Base-by-base conservation (phyloP, 2,113 vertebrate genomes). In the Speoplatyrhinus poulsoni region DNA sequence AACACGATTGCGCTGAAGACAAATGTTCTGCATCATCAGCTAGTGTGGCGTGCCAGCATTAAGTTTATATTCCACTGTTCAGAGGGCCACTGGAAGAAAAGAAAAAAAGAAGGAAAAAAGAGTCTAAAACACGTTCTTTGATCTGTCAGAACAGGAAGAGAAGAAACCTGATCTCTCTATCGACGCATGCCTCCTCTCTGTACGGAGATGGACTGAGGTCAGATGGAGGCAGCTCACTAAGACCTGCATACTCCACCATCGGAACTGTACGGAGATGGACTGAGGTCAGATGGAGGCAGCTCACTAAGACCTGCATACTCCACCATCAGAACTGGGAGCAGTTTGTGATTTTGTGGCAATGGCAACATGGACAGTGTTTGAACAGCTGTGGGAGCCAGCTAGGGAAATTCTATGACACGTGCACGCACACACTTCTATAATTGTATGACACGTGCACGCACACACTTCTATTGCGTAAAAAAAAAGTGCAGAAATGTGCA, bases 81-180 rank as follows among this genome's bases (percentile, higher is more conserved):
- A 63, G 53, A 62, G 61, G 32, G 41, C 36, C 48, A 6, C 9
- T 12, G 60, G 62, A 67, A 69, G 61, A 70, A 71, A 69, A 32
- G 61, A 74, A 56, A 46, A 72, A 77, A 73, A 62, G 19, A 46
- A 81, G 77, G 19, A 70, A 76, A 71, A 64, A n/a, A 79, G 75
- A 82, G 84, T 74, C 72, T 55, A 47, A 72, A 82, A 87, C 86
- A 81, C 33, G 73, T 78, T 83, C 88, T 91, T 87, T 88, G 89
- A 91, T 91, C 85, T 78, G 75, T 82, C 65, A 77, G 74, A 82
- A 83, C 69, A 70, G 70, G 61, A 76, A 74, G 72, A 80, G 76
- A 66, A 64, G 84, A 90, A 89, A 90, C 81, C 63, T 5, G 81
- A 91, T 87, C 81, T 72, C 60, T 72, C 50, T 12, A 59, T 75